Base-by-base conservation (phyloP, 1,140 invertebrate genomes). In the Matsumurasca onukii region DNA sequence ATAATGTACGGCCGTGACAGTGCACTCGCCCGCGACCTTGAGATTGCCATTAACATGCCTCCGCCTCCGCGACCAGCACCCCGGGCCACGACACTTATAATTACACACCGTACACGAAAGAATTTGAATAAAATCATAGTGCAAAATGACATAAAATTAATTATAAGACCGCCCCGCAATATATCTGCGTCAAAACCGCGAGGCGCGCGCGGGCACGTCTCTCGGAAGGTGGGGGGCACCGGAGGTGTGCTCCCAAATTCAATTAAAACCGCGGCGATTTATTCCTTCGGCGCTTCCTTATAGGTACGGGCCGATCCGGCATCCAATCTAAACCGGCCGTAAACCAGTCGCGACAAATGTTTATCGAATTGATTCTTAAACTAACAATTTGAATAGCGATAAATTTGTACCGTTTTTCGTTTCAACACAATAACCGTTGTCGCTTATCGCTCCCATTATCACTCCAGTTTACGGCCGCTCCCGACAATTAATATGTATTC, bases 101-200 rank as follows among this genome's bases (percentile, higher is more conserved):
- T 59, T 59, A 59, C 55, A 59, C 24, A 25, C 25, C 25, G 55
- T 59, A 59, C 55, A 59, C 55, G 55, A 59, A 59, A 59, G 55
- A 59, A 59, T 59, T 59, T 59, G 55, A 59, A 59, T 59, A 59
- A 59, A 59, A 59, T 27, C 55, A 59, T 59, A 59, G 55, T 59
- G 55, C 55, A 59, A 59, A 59, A 59, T 59, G 55, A 59, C 55
- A 59, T 59, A 27, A 59, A 59, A 59, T 59, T 59, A 59, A 59
- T 59, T 59, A 59, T 27, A 5, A 5, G 15, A 29, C 22, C 55
- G 55, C 55, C 55, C 55, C 25, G 55, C 55, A 59, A 59, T 59
- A 59, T 59, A 59, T 59, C 55, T 59, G 5, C 34, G 17, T 17
- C 17, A 39, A 39, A 39, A 39, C 34, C 17, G 34, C 34, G 34